A percentile compares a stretch with the other conserved stretches of the same genome.
Conservation (phyloP, 2,888 invertebrate species). For the Steinernema hermaphroditum region DNA sequence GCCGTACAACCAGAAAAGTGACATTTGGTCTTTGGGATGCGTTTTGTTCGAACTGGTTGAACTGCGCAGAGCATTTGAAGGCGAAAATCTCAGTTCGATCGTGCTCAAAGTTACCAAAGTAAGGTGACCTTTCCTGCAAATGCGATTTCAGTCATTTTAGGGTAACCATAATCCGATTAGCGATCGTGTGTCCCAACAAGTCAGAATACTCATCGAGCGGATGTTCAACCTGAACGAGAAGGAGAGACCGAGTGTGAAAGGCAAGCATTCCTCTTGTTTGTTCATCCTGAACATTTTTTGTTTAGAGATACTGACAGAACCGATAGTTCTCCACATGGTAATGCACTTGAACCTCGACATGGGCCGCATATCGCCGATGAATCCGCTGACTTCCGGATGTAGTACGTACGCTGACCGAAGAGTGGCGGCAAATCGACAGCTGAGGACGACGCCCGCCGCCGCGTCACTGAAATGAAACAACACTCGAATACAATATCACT, state of each 20-base stretch:
- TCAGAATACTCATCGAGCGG: slow-evolving; percentile 9
- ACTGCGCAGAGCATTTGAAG: slow-evolving; percentile 70
- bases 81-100: slow-evolving; percentile 11
- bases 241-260: slow-evolving; percentile 6
- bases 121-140: not conserved
- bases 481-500: not conserved
- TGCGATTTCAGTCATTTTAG: not conserved
- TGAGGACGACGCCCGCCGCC: not conserved
- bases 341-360: slow-evolving; percentile 24
- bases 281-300: not conserved
- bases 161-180: slow-evolving; percentile 5
- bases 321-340: slow-evolving; percentile 24
- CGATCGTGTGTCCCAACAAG: not conserved
- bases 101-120: slow-evolving; percentile 23
- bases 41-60: slow-evolving; percentile 80
- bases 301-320: slow-evolving; percentile 10
- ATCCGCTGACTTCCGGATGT: not conserved
- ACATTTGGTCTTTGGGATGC: slow-evolving; percentile 85
- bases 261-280: not conserved
- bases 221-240: slow-evolving; percentile 23
- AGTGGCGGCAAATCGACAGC: not conserved
- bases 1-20: slow-evolving; percentile 76
- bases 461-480: not conserved
- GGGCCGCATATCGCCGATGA: slow-evolving; percentile 17
- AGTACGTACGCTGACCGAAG: not conserved